Conservation (phyloP, 2,888 invertebrate genomes). For the Margaritifera margaritifera region DNA sequence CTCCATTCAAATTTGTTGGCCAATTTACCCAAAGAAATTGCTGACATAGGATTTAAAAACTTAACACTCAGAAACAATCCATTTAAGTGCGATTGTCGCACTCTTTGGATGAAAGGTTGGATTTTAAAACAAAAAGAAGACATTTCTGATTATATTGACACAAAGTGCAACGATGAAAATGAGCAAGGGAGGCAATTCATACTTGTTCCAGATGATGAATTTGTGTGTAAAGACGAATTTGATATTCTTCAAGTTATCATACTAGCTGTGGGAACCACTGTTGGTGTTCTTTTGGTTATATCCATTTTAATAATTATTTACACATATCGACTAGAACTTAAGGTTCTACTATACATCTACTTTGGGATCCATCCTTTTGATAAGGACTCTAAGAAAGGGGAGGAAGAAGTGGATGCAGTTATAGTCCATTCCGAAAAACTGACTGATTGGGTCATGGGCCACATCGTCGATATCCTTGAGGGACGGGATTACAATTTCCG, state of each 20-base stretch:
- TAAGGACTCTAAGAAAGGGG: constrained; percentile 25
- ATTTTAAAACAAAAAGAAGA: constrained; percentile 14
- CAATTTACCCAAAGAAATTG: no score
- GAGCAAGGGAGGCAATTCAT: constrained; percentile 21
- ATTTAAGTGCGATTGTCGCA: constrained; percentile 43
- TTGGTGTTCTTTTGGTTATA: constrained; percentile 17
- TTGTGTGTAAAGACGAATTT: constrained; percentile 34
- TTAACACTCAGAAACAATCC: constrained; percentile 32
- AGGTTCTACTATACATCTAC: constrained; percentile 45
- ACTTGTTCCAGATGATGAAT: constrained; percentile 29
- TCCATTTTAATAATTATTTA: constrained; percentile 18
- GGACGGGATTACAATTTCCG: constrained; percentile 26
- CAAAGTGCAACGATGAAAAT: constrained; percentile 27
- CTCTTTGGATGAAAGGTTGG: constrained; percentile 48
- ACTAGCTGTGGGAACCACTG: constrained; percentile 21
- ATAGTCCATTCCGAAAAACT: constrained; percentile 33
- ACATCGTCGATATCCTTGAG: constrained; percentile 33
- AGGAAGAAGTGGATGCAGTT: constrained; percentile 42
- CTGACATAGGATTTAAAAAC: not conserved
- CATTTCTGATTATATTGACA: constrained; percentile 19
- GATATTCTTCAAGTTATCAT: constrained; percentile 29
- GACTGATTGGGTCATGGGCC: constrained; percentile 37
- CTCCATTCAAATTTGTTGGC: no score
- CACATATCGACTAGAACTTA: constrained; percentile 39
- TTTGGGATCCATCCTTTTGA: constrained; percentile 50